These are phyloP conservation scores for Drosophila sechellia DNA, from an alignment of 1,140 invertebrate genomes.

Conservation along the genomic window DNA sequence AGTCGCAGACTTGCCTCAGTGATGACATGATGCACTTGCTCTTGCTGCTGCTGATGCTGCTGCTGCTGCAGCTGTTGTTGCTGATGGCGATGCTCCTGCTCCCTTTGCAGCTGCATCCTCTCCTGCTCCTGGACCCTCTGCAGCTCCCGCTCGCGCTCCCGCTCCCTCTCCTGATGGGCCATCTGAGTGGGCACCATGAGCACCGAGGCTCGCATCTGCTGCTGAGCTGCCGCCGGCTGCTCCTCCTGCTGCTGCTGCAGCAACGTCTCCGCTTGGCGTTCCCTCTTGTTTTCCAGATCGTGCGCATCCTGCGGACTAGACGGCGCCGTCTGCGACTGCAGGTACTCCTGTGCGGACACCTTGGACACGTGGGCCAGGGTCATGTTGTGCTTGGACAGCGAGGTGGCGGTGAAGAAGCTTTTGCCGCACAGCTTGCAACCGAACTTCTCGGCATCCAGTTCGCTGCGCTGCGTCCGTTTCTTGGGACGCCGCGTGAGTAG, in stretches of 20 bases:
- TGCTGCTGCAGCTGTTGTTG: conserved; percentile 1
- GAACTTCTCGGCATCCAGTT: conserved; percentile 58
- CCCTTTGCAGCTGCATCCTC: neutral
- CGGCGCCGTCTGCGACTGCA: conserved; percentile 70
- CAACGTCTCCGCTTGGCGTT: neutral
- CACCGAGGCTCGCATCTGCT: conserved; percentile 59
- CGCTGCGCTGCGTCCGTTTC: conserved; percentile 45
- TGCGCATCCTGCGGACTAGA: conserved; percentile 34
- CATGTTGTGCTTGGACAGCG: conserved; percentile 85
- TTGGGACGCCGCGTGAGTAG: conserved; percentile 71
- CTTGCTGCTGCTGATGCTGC: neutral
- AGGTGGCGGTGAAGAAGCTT: conserved; percentile 84
- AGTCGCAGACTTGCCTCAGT: conserved; percentile 67
- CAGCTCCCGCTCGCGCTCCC: neutral
- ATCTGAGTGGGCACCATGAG: conserved; percentile 49
- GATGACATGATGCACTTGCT: conserved; percentile 52
- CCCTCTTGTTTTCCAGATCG: neutral
- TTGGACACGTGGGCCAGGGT: conserved; percentile 86
- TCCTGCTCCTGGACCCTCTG: neutral
- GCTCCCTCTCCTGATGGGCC: conserved; percentile 8
- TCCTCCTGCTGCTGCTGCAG: neutral
- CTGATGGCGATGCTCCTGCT: neutral
- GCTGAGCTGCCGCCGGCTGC: conserved; percentile 1
- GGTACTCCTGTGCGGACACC: conserved; percentile 85
- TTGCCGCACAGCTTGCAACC: conserved; percentile 85